These are phyloP conservation scores for Alces alces DNA, from an alignment of 2,113 vertebrate species.

Conservation along the genomic window DNA sequence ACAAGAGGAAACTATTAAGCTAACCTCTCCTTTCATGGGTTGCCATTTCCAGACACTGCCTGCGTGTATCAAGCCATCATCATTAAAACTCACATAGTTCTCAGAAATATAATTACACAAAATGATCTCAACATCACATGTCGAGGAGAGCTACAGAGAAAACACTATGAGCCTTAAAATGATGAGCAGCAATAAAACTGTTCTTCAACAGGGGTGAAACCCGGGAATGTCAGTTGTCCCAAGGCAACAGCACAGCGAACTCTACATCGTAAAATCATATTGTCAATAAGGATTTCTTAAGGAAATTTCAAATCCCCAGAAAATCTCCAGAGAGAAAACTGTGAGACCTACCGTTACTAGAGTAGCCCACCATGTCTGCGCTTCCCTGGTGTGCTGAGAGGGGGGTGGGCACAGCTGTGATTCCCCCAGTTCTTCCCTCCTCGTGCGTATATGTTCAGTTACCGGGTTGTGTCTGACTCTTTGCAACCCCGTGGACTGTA, in stretches of 20 bases:
- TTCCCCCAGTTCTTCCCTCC: neutral
- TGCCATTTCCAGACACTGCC: neutral
- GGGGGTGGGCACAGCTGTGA: neutral
- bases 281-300: neutral
- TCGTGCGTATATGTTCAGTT: neutral
- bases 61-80: neutral
- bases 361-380: accelerated
- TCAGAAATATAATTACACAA: constrained; percentile 1
- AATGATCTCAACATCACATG: constrained; percentile 62
- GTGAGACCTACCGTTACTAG: neutral
- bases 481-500: neutral
- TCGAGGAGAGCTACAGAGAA: constrained; percentile 42
- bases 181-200: constrained; percentile 64
- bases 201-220: neutral
- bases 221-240: neutral
- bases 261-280: neutral
- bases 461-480: neutral
- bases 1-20: neutral
- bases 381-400: neutral
- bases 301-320: neutral
- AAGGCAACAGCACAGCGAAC: neutral
- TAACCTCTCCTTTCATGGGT: neutral
- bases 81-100: neutral
- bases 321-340: neutral
- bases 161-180: constrained; percentile 65